These are phyloP conservation scores for Sebastes glaucus DNA, from an alignment of 2,797 vertebrate species.

Conservation along the genomic window DNA sequence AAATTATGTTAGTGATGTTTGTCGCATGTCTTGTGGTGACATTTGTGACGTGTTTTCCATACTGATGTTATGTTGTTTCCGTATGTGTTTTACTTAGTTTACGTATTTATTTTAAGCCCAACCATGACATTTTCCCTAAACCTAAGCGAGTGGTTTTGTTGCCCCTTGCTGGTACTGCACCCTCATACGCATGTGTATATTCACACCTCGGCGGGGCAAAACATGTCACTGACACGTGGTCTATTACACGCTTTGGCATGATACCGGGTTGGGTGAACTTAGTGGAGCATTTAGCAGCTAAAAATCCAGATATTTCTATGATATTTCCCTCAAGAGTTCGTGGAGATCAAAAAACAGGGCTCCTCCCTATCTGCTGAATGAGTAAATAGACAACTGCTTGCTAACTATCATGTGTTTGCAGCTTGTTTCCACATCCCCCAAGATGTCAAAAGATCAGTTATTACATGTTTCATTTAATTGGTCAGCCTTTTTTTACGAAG, in stretches of 20 bases:
- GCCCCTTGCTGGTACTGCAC: too few species aligned
- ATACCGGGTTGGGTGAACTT: background rate
- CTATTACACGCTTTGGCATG: too few species aligned
- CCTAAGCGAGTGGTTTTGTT: too few species aligned
- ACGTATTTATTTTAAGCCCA: too few species aligned
- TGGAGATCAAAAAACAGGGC: background rate
- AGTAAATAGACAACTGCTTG: background rate
- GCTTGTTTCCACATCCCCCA: background rate
- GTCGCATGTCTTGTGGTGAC: too few species aligned
- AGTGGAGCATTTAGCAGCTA: background rate
- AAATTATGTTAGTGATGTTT: accelerated
- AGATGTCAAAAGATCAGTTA: background rate
- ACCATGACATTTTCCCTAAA: too few species aligned
- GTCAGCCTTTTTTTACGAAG: background rate
- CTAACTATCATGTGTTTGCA: background rate
- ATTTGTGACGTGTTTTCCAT: too few species aligned
- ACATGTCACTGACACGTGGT: accelerated
- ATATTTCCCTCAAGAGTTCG: background rate
- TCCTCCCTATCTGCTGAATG: background rate
- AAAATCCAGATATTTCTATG: background rate
- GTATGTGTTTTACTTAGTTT: too few species aligned
- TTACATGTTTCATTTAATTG: background rate
- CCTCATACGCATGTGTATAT: too few species aligned
- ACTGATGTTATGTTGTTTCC: too few species aligned
- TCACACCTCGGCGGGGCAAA: too few species aligned